These are phyloP conservation scores for Poliocrania exsul DNA, from an alignment of 2,797 vertebrate genomes.

Conservation along the genomic window DNA sequence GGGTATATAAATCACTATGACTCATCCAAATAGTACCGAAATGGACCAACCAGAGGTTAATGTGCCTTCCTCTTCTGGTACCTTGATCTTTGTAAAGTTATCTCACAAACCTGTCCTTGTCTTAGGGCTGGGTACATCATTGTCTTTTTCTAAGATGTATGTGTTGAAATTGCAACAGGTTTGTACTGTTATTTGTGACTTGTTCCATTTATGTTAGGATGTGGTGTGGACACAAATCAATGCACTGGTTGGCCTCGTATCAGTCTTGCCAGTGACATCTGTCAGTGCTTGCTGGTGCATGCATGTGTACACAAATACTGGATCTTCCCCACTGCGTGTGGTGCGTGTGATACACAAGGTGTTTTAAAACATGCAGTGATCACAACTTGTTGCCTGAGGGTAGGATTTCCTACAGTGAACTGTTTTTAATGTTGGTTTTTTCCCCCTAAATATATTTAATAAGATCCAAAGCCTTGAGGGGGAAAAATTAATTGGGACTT, in stretches of 20 bases:
- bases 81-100: constrained; percentile 60
- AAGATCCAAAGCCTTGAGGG: background rate
- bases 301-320: background rate
- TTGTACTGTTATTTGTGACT: background rate
- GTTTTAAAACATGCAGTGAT: background rate
- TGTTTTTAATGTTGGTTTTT: background rate
- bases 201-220: constrained; percentile 2
- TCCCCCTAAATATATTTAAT: background rate
- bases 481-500: background rate
- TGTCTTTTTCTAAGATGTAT: constrained; percentile 14
- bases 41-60: constrained; percentile 57
- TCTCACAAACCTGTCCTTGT: background rate
- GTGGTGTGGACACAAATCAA: background rate
- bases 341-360: background rate
- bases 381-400: background rate
- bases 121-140: background rate
- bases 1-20: constrained; percentile 38
- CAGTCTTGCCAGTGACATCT: background rate
- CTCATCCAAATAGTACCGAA: constrained; percentile 39
- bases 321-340: background rate
- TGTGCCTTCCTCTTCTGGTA: constrained; percentile 66
- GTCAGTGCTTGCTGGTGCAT: background rate
- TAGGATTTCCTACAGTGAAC: background rate
- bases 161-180: background rate
- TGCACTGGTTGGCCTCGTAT: background rate